Evolutionary conservation across 2,888 invertebrate genomes (phyloP).

Genomic region (Nymphalis urticae): DNA sequence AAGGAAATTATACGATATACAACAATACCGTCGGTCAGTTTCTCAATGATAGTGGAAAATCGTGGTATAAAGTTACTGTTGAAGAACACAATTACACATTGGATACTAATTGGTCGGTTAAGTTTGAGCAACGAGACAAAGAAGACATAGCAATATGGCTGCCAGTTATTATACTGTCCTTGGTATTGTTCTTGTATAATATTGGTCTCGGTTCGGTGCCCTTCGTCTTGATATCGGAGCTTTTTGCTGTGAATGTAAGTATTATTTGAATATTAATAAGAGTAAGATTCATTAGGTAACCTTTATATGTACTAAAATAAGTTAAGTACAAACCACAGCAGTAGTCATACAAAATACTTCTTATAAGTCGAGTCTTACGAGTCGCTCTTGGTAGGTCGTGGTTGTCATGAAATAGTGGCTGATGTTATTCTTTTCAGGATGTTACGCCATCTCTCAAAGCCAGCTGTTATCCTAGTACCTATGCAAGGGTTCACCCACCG

Average conservation of each 20-base stretch:
- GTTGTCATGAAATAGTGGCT: too few relatives aligned
- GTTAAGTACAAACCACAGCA: too few relatives aligned
- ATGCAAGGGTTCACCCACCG: too few relatives aligned
- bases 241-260: constrained; percentile 74
- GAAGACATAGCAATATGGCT: constrained; percentile 57
- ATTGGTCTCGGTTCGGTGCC: constrained; percentile 76
- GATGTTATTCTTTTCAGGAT: too few relatives aligned
- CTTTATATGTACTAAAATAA: too few relatives aligned
- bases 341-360: too few relatives aligned
- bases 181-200: constrained; percentile 70
- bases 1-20: constrained; percentile 44
- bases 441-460: too few relatives aligned
- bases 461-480: too few relatives aligned
- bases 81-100: constrained; percentile 46
- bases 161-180: constrained; percentile 65
- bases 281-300: not conserved
- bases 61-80: constrained; percentile 46
- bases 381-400: too few relatives aligned
- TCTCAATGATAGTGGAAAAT: constrained; percentile 36
- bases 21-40: constrained; percentile 34
- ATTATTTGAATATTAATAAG: constrained; percentile 11
- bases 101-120: constrained; percentile 46
- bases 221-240: constrained; percentile 71
- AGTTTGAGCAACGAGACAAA: constrained; percentile 43
- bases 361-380: too few relatives aligned